Base-by-base conservation (phyloP, 2,113 vertebrate genomes). In the Phalacrocorax carbo region DNA sequence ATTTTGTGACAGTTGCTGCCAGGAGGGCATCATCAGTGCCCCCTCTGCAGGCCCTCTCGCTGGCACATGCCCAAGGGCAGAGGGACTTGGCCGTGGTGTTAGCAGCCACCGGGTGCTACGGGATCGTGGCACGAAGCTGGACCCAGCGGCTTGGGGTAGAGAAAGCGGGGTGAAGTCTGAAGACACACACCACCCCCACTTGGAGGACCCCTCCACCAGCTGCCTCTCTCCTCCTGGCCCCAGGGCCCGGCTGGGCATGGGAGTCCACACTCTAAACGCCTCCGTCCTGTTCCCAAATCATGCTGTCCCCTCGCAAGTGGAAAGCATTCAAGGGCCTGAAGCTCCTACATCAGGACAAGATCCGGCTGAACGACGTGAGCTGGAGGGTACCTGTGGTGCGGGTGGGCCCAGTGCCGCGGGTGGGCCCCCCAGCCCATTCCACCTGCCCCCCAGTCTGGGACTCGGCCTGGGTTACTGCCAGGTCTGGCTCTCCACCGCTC, bases 271-370 rank as follows among this genome's bases (percentile, higher is more conserved):
- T 51, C 36, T 64, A 36, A 73, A 55, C 9, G 13, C 30, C 22
- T 34, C 40, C 4, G 1, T 55, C 25, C 29, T 57, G 5, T 26
- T 44, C 29, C 93, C 93, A 99, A 89, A 94, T 99, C 86, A 98
- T 98, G 19, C 19, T 10, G 11, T 99, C 99, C 62, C 99, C 98
- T 7, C 2, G 2, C 52, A 99, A 98, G 97, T 99, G 99, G 99
- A 99, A 99, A 92, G 99, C 98, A 88, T 99, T 99, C 95, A 99
- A 99, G 95, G 99, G 99, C 49, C 97, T 99, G 64, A 99, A 99
- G 91, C 97, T 99, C 44, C 98, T 98, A 46, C 99, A 98, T 98
- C 97, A 98, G 96, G 99, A 99, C 97, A 99, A 99, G 98, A 99
- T 99, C 86, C 98, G 98, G 30, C 98, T 99, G 75, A 99, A 99